Evolutionary conservation across 1,140 invertebrate species (phyloP).

Genomic region (Trissolcus basalis): DNA sequence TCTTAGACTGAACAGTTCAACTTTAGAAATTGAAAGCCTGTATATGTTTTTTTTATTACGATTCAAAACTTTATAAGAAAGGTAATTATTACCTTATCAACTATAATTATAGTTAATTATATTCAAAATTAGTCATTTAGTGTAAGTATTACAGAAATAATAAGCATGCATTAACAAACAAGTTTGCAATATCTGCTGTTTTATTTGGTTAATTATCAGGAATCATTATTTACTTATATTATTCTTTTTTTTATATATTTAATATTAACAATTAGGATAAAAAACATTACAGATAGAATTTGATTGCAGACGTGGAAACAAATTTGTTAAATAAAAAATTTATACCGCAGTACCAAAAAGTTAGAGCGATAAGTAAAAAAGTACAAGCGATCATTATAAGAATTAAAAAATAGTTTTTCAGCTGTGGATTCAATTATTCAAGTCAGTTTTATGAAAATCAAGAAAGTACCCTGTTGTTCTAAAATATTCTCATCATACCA

Average conservation of each 20-base stretch:
- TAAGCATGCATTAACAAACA: conserved; percentile 58
- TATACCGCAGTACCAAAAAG: conserved; percentile 49
- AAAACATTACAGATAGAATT: neutral
- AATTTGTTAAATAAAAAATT: no score
- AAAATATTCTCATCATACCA: no score
- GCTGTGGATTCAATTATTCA: conserved; percentile 33
- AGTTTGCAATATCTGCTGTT: conserved; percentile 22
- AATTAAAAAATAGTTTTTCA: conserved; percentile 26
- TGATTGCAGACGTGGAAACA: conserved; percentile 11
- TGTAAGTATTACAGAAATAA: conserved; percentile 43
- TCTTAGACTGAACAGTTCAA: neutral
- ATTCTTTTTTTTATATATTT: no score
- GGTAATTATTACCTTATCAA: no score
- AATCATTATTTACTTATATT: no score
- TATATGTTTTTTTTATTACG: conserved; percentile 68
- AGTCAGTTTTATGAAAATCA: neutral
- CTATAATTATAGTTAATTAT: no score
- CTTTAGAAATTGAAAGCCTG: conserved; percentile 67
- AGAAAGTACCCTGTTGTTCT: neutral
- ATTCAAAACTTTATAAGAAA: no score
- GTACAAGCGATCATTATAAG: conserved; percentile 54
- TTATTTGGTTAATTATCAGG: neutral
- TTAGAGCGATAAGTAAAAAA: conserved; percentile 53
- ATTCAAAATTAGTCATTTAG: conserved; percentile 19
- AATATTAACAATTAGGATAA: neutral